Evolutionary conservation across 2,888 invertebrate genomes (phyloP).

Genomic region (Dryocosmus kuriphilus): DNA sequence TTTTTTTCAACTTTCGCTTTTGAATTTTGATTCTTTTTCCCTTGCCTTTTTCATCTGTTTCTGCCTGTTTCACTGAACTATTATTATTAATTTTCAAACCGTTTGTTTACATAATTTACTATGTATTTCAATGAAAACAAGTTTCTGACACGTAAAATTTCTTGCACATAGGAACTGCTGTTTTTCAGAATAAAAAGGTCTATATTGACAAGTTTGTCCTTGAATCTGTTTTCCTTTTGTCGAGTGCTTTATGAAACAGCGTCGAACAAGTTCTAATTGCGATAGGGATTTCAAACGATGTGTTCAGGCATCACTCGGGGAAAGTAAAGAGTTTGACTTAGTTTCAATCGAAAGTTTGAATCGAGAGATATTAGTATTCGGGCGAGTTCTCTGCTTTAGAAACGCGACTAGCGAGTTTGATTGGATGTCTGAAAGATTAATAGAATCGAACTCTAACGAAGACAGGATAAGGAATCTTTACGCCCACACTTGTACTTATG

Average conservation of each 20-base stretch:
- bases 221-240: conserved; percentile 16
- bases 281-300: neutral
- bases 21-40: too few relatives aligned
- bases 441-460: conserved; percentile 1
- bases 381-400: neutral
- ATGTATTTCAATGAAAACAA: too few relatives aligned
- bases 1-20: too few relatives aligned
- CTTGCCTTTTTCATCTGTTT: too few relatives aligned
- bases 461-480: neutral
- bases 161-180: too few relatives aligned
- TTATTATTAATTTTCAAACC: too few relatives aligned
- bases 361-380: conserved; percentile 10
- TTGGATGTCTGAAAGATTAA: neutral
- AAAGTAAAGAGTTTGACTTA: conserved; percentile 9
- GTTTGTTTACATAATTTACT: too few relatives aligned
- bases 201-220: neutral
- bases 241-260: conserved; percentile 18
- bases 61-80: too few relatives aligned
- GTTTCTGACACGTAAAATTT: too few relatives aligned
- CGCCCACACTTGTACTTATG: conserved; percentile 28
- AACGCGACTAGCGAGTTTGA: conserved; percentile 8
- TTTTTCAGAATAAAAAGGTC: too few relatives aligned
- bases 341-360: conserved; percentile 2
- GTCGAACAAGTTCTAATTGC: conserved; percentile 5
- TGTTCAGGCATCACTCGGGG: neutral